Percentiles rank a stretch among this genome's conserved stretches.
These are phyloP conservation scores for Zaprionus inermis DNA, from an alignment of 1,140 invertebrate species.

Conservation along the genomic window DNA sequence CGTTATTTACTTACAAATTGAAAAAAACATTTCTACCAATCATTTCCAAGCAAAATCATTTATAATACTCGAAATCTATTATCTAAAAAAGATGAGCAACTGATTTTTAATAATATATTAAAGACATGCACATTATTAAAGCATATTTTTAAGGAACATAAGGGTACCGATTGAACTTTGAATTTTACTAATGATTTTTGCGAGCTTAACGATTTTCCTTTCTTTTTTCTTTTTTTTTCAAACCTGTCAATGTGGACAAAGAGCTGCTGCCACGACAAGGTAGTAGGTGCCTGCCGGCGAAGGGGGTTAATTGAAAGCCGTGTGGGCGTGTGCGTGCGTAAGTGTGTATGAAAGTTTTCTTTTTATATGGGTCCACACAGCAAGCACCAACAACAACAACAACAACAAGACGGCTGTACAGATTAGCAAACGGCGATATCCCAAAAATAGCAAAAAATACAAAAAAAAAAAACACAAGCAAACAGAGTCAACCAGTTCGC, in stretches of 20 bases:
- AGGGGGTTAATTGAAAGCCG: constrained; percentile 27
- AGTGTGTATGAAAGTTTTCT: not conserved
- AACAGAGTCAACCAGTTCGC: constrained; percentile 46
- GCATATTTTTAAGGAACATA: not conserved
- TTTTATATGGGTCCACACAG: constrained; percentile 14
- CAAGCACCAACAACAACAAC: no score
- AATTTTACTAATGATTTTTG: not conserved
- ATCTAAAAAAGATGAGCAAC: no score
- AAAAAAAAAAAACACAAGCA: not conserved
- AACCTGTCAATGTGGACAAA: not conserved
- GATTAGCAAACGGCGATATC: constrained; percentile 38
- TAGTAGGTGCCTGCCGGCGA: not conserved
- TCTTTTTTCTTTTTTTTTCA: not conserved
- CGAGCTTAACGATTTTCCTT: not conserved
- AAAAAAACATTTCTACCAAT: no score
- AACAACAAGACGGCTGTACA: constrained; percentile 11
- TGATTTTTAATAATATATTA: no score
- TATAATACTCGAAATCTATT: no score
- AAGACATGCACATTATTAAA: not conserved
- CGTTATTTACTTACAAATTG: no score
- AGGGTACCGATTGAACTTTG: not conserved
- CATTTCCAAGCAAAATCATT: no score
- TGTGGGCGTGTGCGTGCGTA: not conserved
- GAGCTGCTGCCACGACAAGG: not conserved
- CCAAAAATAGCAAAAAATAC: constrained; percentile 25